Base-by-base conservation (phyloP, 2,797 vertebrate genomes). In the Cynodonichthys magdalenae region DNA sequence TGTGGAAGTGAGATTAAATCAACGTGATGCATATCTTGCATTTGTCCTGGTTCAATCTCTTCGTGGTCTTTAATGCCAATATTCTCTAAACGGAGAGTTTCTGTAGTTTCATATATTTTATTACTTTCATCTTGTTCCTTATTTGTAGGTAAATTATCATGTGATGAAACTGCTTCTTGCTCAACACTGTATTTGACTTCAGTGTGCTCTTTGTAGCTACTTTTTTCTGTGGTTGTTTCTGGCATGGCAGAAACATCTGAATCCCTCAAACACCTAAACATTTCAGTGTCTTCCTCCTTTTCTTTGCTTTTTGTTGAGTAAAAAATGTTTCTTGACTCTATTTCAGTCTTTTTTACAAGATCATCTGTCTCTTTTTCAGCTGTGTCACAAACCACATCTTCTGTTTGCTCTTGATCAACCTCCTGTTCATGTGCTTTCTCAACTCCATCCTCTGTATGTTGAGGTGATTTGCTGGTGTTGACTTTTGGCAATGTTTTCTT, bases 141-240 rank as follows among this genome's bases (percentile, higher is more conserved):
- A 59, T 71, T 69, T 75, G 24, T 47, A 39, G 53, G 10, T 17
- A 62, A 45, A 7, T 28, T n/a, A 19, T 72, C 55, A 52, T 57
- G 39, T 19, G 47, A 42, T 57, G 51, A 52, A 50, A 31, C 17
- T 10, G 8, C 34, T 34, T 20, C 15, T 69, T 61, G 51, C 39
- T 12, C 62, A 69, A 44, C 10, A 24, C 18, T 19, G 54, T 7
- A 17, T 45, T 59, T 24, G 50, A 6, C 6, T 10, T 62, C 19
- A 28, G 28, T 53, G 5, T 44, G n/a, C 53, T 61, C n/a, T 59
- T 17, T 8, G 10, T 0, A 2, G 27, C 5, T 56, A 9, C 3
- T 46, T 46, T 24, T 41, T 47, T 63, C 63, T 62, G 50, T 52
- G 31, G 18, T 64, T 61, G 44, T 39, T 29, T 55, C 62, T 36